Evolutionary conservation across 2,113 vertebrate genomes (phyloP).

Genomic region (Glaucomys volans): DNA sequence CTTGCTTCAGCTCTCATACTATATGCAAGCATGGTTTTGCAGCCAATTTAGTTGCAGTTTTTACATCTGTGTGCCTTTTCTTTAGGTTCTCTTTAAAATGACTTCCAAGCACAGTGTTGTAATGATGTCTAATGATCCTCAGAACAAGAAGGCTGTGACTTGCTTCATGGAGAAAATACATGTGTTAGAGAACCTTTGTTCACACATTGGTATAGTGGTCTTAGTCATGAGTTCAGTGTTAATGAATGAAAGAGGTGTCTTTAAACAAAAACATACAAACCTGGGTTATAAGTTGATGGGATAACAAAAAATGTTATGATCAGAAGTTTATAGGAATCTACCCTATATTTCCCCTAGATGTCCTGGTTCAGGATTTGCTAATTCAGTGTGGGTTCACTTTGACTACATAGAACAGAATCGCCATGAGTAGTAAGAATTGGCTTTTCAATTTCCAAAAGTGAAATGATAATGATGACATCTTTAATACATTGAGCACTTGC

Average conservation of each 20-base stretch:
- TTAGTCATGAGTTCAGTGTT: not conserved
- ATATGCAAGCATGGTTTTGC: not conserved
- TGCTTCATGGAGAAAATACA: not conserved
- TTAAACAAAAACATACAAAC: not conserved
- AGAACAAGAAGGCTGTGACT: not conserved
- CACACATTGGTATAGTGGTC: not conserved
- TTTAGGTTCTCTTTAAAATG: not conserved
- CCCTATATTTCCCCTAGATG: not conserved
- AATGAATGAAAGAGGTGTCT: not conserved
- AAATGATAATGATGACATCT: not conserved
- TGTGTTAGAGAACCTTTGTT: not conserved
- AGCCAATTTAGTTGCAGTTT: not conserved
- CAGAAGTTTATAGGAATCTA: not conserved
- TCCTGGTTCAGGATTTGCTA: not conserved
- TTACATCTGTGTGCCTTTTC: not conserved
- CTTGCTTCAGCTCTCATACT: not conserved
- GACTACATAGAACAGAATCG: not conserved
- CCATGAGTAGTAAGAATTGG: not conserved
- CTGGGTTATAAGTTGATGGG: not conserved
- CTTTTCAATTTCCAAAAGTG: not conserved
- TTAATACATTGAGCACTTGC: not conserved
- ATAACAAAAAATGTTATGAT: not conserved
- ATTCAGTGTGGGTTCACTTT: not conserved
- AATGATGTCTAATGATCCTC: not conserved
- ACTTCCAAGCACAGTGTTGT: not conserved